These are phyloP conservation scores for Panopea generosa DNA, from an alignment of 2,888 invertebrate genomes.

Conservation along the genomic window DNA sequence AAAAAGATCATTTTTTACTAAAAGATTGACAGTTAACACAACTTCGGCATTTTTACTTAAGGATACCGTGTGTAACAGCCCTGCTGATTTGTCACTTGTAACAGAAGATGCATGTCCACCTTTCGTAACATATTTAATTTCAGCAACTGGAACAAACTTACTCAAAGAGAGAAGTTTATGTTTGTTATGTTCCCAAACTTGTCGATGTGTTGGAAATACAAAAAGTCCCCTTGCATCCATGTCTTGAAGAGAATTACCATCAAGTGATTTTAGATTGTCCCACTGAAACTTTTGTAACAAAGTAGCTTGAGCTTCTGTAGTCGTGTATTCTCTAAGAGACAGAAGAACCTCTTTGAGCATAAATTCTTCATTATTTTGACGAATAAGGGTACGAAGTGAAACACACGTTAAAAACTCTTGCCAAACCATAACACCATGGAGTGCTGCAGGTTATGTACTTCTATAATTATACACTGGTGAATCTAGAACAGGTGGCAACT, in stretches of 20 bases:
- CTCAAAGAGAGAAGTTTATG: conserved; percentile 18
- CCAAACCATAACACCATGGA: conserved; percentile 29
- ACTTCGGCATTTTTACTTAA: conserved; percentile 46
- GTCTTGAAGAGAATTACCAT: conserved; percentile 8
- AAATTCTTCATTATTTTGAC: conserved; percentile 17
- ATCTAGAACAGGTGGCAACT: conserved; percentile 43
- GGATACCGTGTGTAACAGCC: conserved; percentile 27
- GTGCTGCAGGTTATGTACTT: conserved; percentile 14
- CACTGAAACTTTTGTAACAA: conserved; percentile 37
- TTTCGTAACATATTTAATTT: conserved; percentile 22
- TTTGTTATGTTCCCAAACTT: conserved; percentile 55
- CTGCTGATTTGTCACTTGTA: conserved; percentile 52
- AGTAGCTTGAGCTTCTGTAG: conserved; percentile 11
- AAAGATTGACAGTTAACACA: conserved; percentile 51
- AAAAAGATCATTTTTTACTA: conserved; percentile 46
- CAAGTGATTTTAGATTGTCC: conserved; percentile 1
- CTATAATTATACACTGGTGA: conserved; percentile 17
- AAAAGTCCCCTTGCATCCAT: conserved; percentile 18
- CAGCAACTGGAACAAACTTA: conserved; percentile 36
- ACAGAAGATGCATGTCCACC: background rate
- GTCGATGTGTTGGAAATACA: conserved; percentile 35
- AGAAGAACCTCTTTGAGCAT: background rate
- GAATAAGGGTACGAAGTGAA: conserved; percentile 12
- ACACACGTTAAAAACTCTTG: conserved; percentile 21
- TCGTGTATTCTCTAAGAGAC: conserved; percentile 8